Conservation (phyloP, 2,113 vertebrate genomes). For the Trachemys scripta region DNA sequence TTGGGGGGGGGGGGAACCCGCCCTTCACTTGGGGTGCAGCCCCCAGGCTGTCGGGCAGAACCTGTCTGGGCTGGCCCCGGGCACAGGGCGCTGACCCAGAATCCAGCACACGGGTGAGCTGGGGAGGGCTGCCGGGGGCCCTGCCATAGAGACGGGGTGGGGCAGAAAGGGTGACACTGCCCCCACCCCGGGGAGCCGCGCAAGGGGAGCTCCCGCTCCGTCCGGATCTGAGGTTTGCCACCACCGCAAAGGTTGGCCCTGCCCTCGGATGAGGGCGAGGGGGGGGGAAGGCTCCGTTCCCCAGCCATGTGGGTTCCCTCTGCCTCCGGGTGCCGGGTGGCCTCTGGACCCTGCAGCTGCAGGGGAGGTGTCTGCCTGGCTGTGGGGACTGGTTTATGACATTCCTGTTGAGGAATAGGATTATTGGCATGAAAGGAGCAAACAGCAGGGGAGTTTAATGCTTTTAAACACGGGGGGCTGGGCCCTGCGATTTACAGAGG, state of each 20-base stretch:
- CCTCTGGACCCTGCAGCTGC: too few relatives aligned
- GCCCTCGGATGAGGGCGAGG: background rate
- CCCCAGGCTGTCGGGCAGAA: background rate
- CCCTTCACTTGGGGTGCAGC: background rate
- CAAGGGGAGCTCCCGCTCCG: too few relatives aligned
- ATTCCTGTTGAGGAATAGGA: too few relatives aligned
- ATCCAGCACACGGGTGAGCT: constrained; percentile 35
- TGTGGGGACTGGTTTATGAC: background rate
- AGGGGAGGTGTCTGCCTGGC: background rate
- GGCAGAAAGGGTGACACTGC: background rate
- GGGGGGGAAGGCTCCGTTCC: background rate
- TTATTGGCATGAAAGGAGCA: background rate
- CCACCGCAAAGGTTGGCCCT: background rate
- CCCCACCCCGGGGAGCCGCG: background rate
- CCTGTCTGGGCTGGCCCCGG: background rate
- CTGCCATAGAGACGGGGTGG: background rate
- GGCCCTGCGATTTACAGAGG: background rate
- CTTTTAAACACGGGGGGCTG: background rate
- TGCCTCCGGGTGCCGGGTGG: too few relatives aligned
- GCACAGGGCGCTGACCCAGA: background rate
- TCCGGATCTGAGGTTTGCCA: background rate
- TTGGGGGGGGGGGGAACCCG: background rate
- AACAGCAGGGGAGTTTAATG: background rate
- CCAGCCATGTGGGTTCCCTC: background rate
- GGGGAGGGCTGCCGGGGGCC: constrained; percentile 49